Evolutionary conservation across 2,113 vertebrate genomes (phyloP), one percentile per base, ranked within the genome.

Genomic region (Thymallus thymallus): DNA sequence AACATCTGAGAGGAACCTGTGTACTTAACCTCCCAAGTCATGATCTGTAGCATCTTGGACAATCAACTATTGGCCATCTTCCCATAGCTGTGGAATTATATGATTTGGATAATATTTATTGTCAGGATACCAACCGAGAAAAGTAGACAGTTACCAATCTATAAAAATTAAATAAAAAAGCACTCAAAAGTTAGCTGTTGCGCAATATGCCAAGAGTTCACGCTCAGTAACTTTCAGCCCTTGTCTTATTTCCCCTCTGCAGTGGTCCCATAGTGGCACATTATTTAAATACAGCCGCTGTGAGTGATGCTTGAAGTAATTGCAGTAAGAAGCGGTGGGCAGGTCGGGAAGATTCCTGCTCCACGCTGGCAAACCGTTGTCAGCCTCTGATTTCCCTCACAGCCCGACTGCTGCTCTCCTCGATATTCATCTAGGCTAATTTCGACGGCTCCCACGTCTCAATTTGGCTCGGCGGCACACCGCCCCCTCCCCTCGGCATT

Each of bases 381-480:
- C 76, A 82, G 79, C 74, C 1, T 73, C 74, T 84, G 14, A 89
- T 90, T 91, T 84, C 85, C 88, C 85, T 83, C 84, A 76, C 78
- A 88, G 69, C 2, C 71, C 64, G 12, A 5, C 78, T 76, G 83
- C 86, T 73, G 79, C 79, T 82, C 82, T 82, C 73, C 87, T 88
- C 74, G 82, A 90, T 89, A 91, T 88, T 87, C 84, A 90, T 91
- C 85, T 62, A 75, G 76, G 78, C 79, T 84, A 88, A 90, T 89
- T 84, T 65, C 69, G 65, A 90, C 70, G 62, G 82, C 82, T 89
- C 89, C 77, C 82, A 88, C 82, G 78, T 91, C 86, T 92, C 89
- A 88, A 88, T 92, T 87, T 91, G 86, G 73, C 86, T 86, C 73
- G 20, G 55, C 35, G 13, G n/a, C 56, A 24, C 16, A 73, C 80